Conservation (phyloP, 2,888 invertebrate species). For the Synergus gifuensis region DNA sequence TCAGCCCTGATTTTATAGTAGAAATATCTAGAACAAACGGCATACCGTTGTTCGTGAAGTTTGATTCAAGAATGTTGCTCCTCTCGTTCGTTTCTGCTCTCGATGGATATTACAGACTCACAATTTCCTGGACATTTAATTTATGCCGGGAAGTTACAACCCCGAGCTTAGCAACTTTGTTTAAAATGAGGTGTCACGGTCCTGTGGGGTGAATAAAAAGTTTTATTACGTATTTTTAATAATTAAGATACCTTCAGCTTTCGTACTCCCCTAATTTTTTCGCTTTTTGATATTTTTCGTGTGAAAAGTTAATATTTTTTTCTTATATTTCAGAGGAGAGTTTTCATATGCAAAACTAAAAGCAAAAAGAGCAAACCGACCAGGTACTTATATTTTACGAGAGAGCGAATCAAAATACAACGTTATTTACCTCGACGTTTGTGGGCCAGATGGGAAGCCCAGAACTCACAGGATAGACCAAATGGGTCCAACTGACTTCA, state of each 20-base stretch:
- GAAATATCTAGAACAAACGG: conserved; percentile 88
- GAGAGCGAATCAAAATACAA: conserved; percentile 90
- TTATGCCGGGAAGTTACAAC: conserved; percentile 90
- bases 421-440: conserved; percentile 90
- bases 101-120: conserved; percentile 91
- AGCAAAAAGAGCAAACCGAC: conserved; percentile 86
- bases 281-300: too few species aligned
- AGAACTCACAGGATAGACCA: conserved; percentile 74
- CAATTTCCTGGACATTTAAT: conserved; percentile 94
- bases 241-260: too few species aligned
- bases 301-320: too few species aligned
- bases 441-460: conserved; percentile 81
- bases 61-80: conserved; percentile 83
- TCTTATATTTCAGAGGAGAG: conserved; percentile 82
- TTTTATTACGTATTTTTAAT: too few species aligned
- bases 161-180: conserved; percentile 87
- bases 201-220: conserved; percentile 87
- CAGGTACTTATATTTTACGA: conserved; percentile 89
- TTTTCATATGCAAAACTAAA: conserved; percentile 92
- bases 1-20: conserved; percentile 83
- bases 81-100: conserved; percentile 90
- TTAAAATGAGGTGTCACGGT: conserved; percentile 90
- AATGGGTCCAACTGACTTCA: conserved; percentile 81
- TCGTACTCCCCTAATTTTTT: too few species aligned
- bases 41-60: conserved; percentile 87